Evolutionary conservation across 30 jellyfish, hydroid and myxozoan species (phyloP).

Genomic region (Chironex yamaguchii): DNA sequence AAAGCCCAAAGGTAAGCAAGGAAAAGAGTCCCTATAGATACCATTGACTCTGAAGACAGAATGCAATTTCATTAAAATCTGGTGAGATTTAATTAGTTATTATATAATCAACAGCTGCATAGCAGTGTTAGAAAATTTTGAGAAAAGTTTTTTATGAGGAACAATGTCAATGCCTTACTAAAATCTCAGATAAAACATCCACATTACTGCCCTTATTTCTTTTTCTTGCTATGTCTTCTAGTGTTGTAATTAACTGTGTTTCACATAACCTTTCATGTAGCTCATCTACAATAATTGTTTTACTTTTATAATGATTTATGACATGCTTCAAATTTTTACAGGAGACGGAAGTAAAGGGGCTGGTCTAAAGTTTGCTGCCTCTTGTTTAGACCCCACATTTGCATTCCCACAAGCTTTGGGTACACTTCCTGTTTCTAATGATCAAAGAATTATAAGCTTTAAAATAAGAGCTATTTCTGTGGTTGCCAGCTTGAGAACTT

Average conservation of each 20-base stretch:
- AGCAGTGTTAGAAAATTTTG: too few species aligned
- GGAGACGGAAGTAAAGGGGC: constrained; percentile 54
- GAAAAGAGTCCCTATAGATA: too few species aligned
- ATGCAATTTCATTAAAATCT: too few species aligned
- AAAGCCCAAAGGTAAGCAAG: too few species aligned
- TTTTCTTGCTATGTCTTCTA: constrained; percentile 74
- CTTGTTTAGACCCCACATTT: constrained; percentile 72
- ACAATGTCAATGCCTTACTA: constrained; percentile 73
- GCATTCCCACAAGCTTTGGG: too few species aligned
- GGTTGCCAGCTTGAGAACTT: too few species aligned
- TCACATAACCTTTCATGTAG: constrained; percentile 71
- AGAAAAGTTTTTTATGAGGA: constrained; percentile 33
- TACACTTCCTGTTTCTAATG: too few species aligned
- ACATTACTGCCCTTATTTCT: constrained; percentile 67
- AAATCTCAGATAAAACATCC: constrained; percentile 63
- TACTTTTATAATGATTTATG: constrained; percentile 42
- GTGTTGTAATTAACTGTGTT: constrained; percentile 70
- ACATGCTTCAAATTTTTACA: constrained; percentile 39
- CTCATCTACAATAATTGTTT: constrained; percentile 55
- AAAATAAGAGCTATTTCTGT: too few species aligned
- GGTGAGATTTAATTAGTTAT: too few species aligned
- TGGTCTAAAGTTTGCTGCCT: constrained; percentile 48
- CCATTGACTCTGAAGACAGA: too few species aligned
- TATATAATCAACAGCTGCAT: too few species aligned
- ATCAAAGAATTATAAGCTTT: too few species aligned